Base-by-base conservation (phyloP, 2,888 invertebrate genomes). In the Leptinotarsa haldemani region DNA sequence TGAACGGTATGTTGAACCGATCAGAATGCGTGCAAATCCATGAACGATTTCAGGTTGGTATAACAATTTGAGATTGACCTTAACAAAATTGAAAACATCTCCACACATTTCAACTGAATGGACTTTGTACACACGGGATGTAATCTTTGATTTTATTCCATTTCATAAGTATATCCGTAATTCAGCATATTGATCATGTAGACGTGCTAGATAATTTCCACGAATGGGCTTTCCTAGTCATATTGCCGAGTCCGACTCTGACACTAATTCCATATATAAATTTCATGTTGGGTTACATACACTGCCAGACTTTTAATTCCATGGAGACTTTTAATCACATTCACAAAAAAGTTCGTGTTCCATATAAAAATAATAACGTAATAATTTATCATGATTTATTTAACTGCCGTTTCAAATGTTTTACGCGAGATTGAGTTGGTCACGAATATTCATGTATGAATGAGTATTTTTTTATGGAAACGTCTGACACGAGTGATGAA, bases 351-450 rank as follows among this genome's bases (percentile, higher is more conserved):
- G 56, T 20, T 70, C 70, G 64, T 64, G 64, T 70, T 70, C 30
- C 64, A 64, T 52, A 30, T 52, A 22, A 48, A 70, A 70, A 70
- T 30, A 20, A 25, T 25, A 68, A 56, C 30, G 56, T 50, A 15
- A 70, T 70, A 50, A 52, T 65, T 70, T 50, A 50, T 50, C 70
- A 64, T 65, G 70, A 70, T 65, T 70, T 63, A 70, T 70, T 40
- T 50, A 18, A 48, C 47, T 48, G 56, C 30, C 65, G 65, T 70
- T 70, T 65, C 40, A 30, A 64, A 64, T 52, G 70, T 70, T 70
- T 70, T 18, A 64, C 65, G 63, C 52, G 18, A 64, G 20, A 70
- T 70, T 50, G 40, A 70, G 48, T 64, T 70, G 47, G 65, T 70
- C 70, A 70, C 70, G 70, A 48, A 70, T 64, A 64, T 68, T 7